These are phyloP conservation scores for Drosophila obscura DNA, from an alignment of 1,140 invertebrate genomes.

Conservation along the genomic window DNA sequence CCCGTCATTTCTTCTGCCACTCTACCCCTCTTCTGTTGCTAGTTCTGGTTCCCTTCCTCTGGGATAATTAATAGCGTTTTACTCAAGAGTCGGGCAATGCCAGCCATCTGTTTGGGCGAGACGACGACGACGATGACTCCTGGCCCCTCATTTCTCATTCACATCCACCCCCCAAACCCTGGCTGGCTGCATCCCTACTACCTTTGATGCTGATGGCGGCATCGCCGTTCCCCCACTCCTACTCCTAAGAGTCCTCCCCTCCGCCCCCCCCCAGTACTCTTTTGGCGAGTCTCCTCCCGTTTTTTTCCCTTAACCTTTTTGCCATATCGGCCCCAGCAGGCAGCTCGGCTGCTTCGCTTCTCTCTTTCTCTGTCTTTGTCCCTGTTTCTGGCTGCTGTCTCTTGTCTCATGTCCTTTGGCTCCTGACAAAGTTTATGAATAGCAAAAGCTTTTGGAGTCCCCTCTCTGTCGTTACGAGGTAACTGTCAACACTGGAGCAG, in stretches of 20 bases:
- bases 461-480: conserved; percentile 18
- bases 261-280: no score
- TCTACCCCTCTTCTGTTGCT: conserved; percentile 10
- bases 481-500: conserved; percentile 57
- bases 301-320: conserved; percentile 61
- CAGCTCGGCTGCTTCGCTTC: conserved; percentile 21
- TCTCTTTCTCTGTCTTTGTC: conserved; percentile 7
- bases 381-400: not conserved
- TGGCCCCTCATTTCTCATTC: conserved; percentile 23
- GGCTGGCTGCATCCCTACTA: not conserved
- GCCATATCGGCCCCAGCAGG: conserved; percentile 48
- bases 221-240: no score
- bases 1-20: conserved; percentile 16
- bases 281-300: not conserved
- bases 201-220: conserved; percentile 4
- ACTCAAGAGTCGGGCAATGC: conserved; percentile 75
- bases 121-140: no score
- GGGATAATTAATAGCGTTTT: conserved; percentile 80
- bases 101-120: conserved; percentile 68
- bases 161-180: conserved; percentile 3
- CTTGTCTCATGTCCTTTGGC: conserved; percentile 21
- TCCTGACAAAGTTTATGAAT: conserved; percentile 72
- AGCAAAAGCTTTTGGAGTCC: conserved; percentile 42
- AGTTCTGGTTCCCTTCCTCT: not conserved
- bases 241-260: no score